Conservation (phyloP, 2,113 vertebrate species). For the Prunella fulvescens region DNA sequence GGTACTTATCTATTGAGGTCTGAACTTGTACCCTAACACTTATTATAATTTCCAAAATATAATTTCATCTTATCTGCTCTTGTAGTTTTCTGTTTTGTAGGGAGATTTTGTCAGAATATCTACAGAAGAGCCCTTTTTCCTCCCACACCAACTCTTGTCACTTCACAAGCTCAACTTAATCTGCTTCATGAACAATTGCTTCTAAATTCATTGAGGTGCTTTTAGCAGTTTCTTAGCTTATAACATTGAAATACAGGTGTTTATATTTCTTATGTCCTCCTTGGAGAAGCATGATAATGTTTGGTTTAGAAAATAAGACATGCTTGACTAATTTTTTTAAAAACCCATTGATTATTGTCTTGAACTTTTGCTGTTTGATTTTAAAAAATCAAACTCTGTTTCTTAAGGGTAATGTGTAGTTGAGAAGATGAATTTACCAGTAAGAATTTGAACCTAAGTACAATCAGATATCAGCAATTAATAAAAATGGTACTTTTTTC, state of each 20-base stretch:
- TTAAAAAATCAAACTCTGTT: neutral
- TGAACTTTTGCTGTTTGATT: neutral
- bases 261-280: neutral
- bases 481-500: neutral
- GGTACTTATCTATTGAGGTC: neutral
- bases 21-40: neutral
- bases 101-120: neutral
- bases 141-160: neutral
- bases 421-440: neutral
- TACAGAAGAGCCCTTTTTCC: neutral
- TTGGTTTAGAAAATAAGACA: neutral
- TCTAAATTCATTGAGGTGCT: neutral
- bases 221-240: neutral
- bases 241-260: neutral
- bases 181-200: neutral
- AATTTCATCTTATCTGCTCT: neutral
- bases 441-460: neutral
- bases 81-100: neutral
- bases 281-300: neutral
- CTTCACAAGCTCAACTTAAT: neutral
- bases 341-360: neutral
- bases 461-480: neutral
- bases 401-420: neutral
- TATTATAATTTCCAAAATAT: constrained; percentile 6
- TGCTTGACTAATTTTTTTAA: neutral